Evolutionary conservation across 2,888 invertebrate genomes (phyloP).

Genomic region (Dione juno): DNA sequence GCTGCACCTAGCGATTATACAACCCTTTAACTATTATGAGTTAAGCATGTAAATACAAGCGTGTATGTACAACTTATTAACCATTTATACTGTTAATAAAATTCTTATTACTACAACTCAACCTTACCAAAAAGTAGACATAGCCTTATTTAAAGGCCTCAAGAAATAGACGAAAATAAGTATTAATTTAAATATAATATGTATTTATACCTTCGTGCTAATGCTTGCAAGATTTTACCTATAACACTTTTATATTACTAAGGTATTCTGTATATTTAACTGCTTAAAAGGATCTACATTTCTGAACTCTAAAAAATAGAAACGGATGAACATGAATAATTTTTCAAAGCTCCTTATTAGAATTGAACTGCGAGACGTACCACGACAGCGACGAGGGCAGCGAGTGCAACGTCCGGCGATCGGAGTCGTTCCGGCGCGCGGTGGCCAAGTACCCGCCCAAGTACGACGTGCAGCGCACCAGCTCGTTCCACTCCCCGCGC

Average conservation of each 20-base stretch:
- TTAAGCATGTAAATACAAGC: too few relatives aligned
- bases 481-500: conserved; percentile 74
- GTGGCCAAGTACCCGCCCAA: conserved; percentile 61
- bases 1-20: too few relatives aligned
- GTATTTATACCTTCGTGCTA: too few relatives aligned
- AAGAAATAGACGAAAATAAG: too few relatives aligned
- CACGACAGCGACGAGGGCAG: conserved; percentile 77
- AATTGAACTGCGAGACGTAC: conserved; percentile 69
- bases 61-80: too few relatives aligned
- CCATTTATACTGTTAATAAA: too few relatives aligned
- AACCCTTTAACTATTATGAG: too few relatives aligned
- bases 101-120: background rate
- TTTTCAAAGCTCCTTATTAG: conserved; percentile 17
- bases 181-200: too few relatives aligned
- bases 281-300: background rate
- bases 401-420: conserved; percentile 72
- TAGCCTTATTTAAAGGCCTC: too few relatives aligned
- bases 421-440: conserved; percentile 72
- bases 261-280: background rate
- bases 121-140: too few relatives aligned
- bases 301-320: background rate
- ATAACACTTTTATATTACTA: too few relatives aligned
- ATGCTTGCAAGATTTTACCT: too few relatives aligned
- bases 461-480: conserved; percentile 70
- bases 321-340: background rate